Conservation (phyloP, 2,888 invertebrate species). For the Peribatodes rhomboidaria region DNA sequence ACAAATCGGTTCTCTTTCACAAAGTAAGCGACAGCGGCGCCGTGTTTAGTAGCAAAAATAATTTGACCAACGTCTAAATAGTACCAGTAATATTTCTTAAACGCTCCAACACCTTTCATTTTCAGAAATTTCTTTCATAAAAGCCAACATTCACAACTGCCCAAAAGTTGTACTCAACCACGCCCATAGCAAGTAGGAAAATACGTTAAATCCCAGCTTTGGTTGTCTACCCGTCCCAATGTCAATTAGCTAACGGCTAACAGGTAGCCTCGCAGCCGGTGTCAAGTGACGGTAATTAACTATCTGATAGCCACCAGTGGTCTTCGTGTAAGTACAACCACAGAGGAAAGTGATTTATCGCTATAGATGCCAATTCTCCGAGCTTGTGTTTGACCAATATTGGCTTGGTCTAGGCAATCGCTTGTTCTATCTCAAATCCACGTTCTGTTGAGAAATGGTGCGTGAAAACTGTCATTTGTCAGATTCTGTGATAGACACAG, state of each 20-base stretch:
- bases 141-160: background rate
- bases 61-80: too few species aligned
- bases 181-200: conserved; percentile 24
- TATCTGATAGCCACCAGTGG: conserved; percentile 55
- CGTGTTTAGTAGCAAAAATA: too few species aligned
- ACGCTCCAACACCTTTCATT: too few species aligned
- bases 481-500: too few species aligned
- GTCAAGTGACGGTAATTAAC: conserved; percentile 82
- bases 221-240: conserved; percentile 70
- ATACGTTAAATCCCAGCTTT: conserved; percentile 68
- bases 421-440: too few species aligned
- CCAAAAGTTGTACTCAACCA: conserved; percentile 9
- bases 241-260: conserved; percentile 81
- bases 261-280: conserved; percentile 73
- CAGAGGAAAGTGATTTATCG: conserved; percentile 30
- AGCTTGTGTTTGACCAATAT: conserved; percentile 8
- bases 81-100: background rate
- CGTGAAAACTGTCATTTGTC: background rate
- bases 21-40: too few species aligned
- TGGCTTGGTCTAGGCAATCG: background rate
- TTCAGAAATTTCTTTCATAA: background rate
- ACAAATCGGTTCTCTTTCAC: too few species aligned
- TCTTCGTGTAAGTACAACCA: conserved; percentile 26
- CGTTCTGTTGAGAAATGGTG: too few species aligned
- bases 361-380: conserved; percentile 24